Conservation (phyloP, 2,888 invertebrate genomes). For the Drosophila neonasuta region DNA sequence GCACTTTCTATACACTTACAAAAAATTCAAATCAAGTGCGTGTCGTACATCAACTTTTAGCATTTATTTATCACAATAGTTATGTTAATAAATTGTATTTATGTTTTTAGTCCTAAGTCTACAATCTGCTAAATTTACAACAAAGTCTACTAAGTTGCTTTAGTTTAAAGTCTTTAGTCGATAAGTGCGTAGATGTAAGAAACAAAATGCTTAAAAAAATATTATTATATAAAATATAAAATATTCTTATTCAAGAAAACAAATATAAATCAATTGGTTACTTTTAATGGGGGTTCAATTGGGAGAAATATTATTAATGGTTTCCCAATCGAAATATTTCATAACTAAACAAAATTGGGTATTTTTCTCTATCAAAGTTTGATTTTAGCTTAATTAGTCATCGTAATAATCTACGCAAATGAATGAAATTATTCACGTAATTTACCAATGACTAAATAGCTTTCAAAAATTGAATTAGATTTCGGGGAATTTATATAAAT, state of each 20-base stretch:
- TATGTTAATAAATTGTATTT: constrained; percentile 53
- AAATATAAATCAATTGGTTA: constrained; percentile 31
- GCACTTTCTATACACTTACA: constrained; percentile 37
- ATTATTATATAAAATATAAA: constrained; percentile 72
- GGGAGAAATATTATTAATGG: too few relatives aligned
- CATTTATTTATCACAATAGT: constrained; percentile 53
- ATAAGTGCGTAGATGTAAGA: constrained; percentile 37
- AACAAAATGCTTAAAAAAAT: constrained; percentile 55
- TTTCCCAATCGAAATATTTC: too few relatives aligned
- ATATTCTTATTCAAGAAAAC: constrained; percentile 68
- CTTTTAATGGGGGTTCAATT: constrained; percentile 6
- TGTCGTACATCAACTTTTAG: constrained; percentile 53
- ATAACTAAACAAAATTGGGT: too few relatives aligned
- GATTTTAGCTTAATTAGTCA: neutral
- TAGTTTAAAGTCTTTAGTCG: constrained; percentile 47
- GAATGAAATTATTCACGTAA: neutral
- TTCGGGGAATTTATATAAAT: neutral
- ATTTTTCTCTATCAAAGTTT: neutral
- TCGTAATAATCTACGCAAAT: neutral
- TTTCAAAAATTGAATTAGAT: neutral
- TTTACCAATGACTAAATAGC: neutral
- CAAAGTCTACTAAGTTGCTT: constrained; percentile 28
- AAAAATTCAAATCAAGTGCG: constrained; percentile 5
- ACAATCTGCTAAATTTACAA: constrained; percentile 31
- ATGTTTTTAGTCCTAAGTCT: constrained; percentile 51